Conservation (phyloP, 2,888 invertebrate species). For the Antheraea assamensis region DNA sequence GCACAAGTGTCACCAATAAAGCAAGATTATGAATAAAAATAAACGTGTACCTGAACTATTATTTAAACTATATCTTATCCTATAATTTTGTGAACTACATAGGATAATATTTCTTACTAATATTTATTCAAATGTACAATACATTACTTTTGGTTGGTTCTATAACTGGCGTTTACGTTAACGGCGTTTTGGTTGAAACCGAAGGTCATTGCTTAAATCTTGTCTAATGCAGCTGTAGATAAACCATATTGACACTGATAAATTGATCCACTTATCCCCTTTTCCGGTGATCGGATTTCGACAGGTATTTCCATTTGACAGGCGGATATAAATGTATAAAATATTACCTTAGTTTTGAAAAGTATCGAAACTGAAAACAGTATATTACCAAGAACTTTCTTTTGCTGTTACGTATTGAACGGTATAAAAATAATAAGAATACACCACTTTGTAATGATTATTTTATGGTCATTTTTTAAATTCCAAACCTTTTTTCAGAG, state of each 20-base stretch:
- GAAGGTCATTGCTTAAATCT: background rate
- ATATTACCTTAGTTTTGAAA: background rate
- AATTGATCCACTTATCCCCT: conserved; percentile 8
- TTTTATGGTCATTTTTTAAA: too few species aligned
- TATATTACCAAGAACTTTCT: background rate
- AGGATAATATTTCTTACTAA: background rate
- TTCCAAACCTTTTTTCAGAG: too few species aligned
- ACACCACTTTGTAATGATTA: too few species aligned
- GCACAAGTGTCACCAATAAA: too few species aligned
- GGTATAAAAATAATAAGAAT: too few species aligned
- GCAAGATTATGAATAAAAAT: too few species aligned
- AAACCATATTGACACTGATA: conserved; percentile 3
- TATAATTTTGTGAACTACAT: background rate
- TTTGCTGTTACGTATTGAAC: background rate
- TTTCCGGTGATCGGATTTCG: conserved; percentile 1
- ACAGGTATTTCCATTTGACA: background rate
- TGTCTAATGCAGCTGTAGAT: conserved; percentile 4
- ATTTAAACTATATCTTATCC: too few species aligned
- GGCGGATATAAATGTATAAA: background rate
- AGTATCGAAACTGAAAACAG: background rate
- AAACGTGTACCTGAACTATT: too few species aligned
- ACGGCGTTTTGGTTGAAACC: background rate
- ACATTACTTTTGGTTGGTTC: background rate
- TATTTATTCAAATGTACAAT: background rate
- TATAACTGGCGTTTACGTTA: background rate